Conservation (phyloP, 2,888 invertebrate species). For the Gasteruption jaculator region DNA sequence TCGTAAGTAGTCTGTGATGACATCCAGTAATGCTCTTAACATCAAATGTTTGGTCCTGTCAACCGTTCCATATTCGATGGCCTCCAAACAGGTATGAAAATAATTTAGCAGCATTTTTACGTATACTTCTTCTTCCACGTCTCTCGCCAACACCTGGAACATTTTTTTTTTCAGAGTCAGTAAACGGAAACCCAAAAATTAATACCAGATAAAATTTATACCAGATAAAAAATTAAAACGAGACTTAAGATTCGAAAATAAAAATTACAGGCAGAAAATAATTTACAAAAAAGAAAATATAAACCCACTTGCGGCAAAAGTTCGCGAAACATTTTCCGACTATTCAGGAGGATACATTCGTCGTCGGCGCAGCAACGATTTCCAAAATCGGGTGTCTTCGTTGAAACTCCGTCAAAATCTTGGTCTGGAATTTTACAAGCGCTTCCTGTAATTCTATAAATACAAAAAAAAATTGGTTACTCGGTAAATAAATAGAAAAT, state of each 20-base stretch:
- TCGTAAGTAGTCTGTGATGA: constrained; percentile 61
- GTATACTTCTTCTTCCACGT: constrained; percentile 38
- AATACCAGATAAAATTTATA: background rate
- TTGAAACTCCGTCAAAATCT: constrained; percentile 43
- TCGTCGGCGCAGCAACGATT: constrained; percentile 43
- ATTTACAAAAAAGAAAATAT: constrained; percentile 2
- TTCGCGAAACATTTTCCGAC: constrained; percentile 42
- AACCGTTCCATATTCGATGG: constrained; percentile 34
- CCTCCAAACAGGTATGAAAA: constrained; percentile 39
- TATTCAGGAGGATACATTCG: constrained; percentile 37
- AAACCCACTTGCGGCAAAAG: constrained; percentile 39
- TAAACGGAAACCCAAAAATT: constrained; percentile 1
- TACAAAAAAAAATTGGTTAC: too few species aligned
- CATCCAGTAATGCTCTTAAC: constrained; percentile 52
- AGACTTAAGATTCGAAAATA: background rate
- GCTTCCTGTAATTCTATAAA: too few species aligned
- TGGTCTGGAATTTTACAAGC: too few species aligned
- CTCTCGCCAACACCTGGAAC: constrained; percentile 33
- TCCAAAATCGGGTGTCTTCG: constrained; percentile 33
- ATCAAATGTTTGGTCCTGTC: constrained; percentile 42
- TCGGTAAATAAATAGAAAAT: too few species aligned
- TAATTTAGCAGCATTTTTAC: constrained; percentile 41
- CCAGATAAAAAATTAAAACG: background rate
- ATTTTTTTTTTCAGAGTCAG: background rate
- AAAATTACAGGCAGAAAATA: constrained; percentile 7